Evolutionary conservation across 2,797 vertebrate species (phyloP).

Genomic region (Neomorphus geoffroyi): DNA sequence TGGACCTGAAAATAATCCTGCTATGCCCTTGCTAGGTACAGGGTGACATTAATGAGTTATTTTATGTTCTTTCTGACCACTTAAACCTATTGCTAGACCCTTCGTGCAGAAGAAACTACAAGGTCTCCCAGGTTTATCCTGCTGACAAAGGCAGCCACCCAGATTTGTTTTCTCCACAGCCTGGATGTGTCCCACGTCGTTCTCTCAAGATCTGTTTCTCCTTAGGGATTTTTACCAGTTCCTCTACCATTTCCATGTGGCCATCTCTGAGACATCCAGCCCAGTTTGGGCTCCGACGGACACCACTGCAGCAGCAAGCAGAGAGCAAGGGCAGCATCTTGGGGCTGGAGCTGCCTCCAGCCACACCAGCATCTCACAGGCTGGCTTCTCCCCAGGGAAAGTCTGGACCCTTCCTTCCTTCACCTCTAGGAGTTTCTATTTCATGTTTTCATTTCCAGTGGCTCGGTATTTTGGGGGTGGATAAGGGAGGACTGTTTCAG

Average conservation of each 20-base stretch:
- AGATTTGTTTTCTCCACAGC: not conserved
- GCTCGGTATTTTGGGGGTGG: not conserved
- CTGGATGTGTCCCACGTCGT: accelerated
- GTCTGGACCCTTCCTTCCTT: not conserved
- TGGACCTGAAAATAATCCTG: not conserved
- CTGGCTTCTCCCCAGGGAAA: not conserved
- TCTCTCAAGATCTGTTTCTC: not conserved
- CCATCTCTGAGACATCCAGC: not conserved
- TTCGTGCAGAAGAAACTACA: not conserved
- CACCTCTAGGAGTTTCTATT: not conserved
- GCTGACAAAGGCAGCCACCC: not conserved
- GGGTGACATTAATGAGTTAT: not conserved
- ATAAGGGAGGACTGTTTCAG: conserved; percentile 6
- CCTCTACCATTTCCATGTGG: not conserved
- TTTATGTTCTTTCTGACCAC: not conserved
- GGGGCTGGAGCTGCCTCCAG: accelerated
- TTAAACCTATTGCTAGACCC: not conserved
- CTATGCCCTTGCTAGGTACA: not conserved
- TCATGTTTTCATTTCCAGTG: conserved; percentile 1
- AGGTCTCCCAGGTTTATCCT: not conserved
- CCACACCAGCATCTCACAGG: not conserved
- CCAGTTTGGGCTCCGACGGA: not conserved
- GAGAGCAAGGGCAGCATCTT: not conserved
- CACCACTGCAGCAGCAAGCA: not conserved
- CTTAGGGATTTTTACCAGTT: not conserved